These are phyloP conservation scores for Aphelinus atriplicis DNA, from an alignment of 1,140 invertebrate genomes.

Conservation along the genomic window DNA sequence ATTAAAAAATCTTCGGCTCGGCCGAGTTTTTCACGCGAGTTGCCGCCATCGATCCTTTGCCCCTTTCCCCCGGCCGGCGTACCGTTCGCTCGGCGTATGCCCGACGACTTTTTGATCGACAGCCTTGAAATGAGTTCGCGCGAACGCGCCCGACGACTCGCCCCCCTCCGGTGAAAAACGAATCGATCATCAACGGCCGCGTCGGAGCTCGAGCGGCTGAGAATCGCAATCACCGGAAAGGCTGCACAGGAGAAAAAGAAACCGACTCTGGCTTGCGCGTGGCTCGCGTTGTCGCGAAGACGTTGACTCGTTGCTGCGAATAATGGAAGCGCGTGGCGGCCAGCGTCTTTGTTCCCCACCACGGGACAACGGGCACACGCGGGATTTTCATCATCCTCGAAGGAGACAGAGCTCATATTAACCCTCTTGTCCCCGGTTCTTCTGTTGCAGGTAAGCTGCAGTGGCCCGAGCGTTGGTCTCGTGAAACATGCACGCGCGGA, in stretches of 20 bases:
- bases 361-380: no score
- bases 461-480: slow-evolving; percentile 7
- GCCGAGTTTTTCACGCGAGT: no score
- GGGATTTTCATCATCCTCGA: slow-evolving; percentile 32
- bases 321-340: slow-evolving; percentile 23
- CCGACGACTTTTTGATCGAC: no score
- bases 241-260: neutral
- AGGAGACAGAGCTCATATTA: slow-evolving; percentile 12
- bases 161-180: no score
- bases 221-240: neutral
- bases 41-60: no score
- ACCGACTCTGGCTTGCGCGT: neutral
- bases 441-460: slow-evolving; percentile 34
- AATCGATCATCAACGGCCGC: no score
- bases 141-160: no score
- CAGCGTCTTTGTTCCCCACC: neutral
- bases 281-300: neutral
- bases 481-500: slow-evolving; percentile 15
- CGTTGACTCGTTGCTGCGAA: slow-evolving; percentile 3
- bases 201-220: no score
- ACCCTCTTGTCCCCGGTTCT: slow-evolving; percentile 1
- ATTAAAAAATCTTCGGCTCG: no score
- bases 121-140: no score
- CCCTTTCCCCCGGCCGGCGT: no score
- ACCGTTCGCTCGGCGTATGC: no score